Evolutionary conservation across 2,113 vertebrate species (phyloP).

Genomic region (Leptocoma aspasia): DNA sequence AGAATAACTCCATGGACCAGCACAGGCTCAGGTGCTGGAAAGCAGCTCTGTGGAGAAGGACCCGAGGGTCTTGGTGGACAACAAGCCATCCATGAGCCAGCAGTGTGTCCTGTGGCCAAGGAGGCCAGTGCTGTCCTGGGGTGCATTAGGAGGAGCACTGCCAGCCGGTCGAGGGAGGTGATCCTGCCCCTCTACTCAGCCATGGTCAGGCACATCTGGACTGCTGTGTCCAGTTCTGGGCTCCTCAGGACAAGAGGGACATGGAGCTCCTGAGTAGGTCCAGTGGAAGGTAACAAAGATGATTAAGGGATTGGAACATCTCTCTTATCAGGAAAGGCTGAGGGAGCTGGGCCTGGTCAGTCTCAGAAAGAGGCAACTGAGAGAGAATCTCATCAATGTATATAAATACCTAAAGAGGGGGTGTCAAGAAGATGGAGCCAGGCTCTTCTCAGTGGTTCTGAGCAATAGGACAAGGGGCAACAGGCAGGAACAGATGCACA

Average conservation of each 20-base stretch:
- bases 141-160: not conserved
- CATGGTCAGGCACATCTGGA: not conserved
- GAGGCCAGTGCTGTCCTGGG: rapidly evolving
- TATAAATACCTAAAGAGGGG: not conserved
- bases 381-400: not conserved
- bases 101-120: not conserved
- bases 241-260: not conserved
- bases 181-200: not conserved
- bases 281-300: not conserved
- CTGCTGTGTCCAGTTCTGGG: not conserved
- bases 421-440: not conserved
- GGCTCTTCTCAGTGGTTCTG: not conserved
- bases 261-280: not conserved
- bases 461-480: not conserved
- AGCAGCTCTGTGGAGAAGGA: not conserved
- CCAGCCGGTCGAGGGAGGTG: not conserved
- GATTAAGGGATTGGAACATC: not conserved
- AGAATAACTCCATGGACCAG: not conserved
- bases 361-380: not conserved
- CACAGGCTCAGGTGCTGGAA: not conserved
- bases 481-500: not conserved
- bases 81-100: not conserved
- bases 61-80: not conserved
- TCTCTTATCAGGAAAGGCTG: not conserved
- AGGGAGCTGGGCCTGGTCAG: not conserved